phyloP scores from a whole-genome alignment of 2,113 vertebrate species.

The Clarias batrachus region DNA sequence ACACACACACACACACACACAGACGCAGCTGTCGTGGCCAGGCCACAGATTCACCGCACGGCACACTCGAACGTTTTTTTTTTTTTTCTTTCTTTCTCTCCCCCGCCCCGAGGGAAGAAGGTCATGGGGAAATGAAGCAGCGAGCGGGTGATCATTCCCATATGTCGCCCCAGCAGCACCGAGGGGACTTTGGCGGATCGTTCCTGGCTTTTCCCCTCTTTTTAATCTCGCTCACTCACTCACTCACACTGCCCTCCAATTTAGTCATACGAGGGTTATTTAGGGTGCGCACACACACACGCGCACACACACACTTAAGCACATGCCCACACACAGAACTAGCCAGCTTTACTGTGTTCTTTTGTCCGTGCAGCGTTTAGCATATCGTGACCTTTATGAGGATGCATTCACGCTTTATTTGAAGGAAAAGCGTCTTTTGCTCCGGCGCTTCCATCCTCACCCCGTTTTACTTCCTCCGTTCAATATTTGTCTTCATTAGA shows the following conservation, averaged over 20 bases:
- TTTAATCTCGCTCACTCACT: conserved; percentile 32
- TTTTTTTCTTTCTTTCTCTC: not conserved
- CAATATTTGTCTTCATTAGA: not conserved
- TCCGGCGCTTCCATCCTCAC: not conserved
- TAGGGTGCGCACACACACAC: conserved; percentile 9
- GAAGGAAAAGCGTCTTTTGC: not conserved
- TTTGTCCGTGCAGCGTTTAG: conserved; percentile 10
- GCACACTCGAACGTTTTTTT: not conserved
- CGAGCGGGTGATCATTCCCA: conserved; percentile 47
- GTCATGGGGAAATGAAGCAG: conserved; percentile 56
- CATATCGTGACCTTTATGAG: conserved; percentile 13
- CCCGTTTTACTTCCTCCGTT: not conserved
- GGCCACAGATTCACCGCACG: conserved; percentile 22
- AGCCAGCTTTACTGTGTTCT: not conserved
- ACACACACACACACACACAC: conserved; percentile 35
- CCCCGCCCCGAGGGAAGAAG: conserved; percentile 44
- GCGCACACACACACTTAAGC: not conserved
- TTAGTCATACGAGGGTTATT: conserved; percentile 37
- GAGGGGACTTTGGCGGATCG: conserved; percentile 32
- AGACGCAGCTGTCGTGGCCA: conserved; percentile 25
- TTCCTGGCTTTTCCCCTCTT: conserved; percentile 22
- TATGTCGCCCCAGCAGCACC: conserved; percentile 48
- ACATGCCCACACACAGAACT: not conserved
- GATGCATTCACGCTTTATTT: not conserved
- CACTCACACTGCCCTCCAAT: conserved; percentile 21